These are phyloP conservation scores for Coturnix japonica DNA, from an alignment of 2,113 vertebrate genomes.

Conservation along the genomic window DNA sequence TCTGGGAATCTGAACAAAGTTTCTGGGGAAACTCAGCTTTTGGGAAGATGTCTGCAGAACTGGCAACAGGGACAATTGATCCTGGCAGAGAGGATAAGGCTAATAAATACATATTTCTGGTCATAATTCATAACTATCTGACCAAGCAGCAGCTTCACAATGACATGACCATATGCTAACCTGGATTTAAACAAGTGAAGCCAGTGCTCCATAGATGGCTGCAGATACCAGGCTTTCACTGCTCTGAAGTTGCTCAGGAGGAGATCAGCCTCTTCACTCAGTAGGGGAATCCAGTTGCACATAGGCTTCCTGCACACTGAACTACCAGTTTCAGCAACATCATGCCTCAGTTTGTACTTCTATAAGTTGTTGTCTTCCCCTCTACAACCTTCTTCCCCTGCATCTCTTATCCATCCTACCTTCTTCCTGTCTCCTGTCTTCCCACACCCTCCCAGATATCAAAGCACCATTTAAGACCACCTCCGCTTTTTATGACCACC, in stretches of 20 bases:
- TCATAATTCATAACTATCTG: background rate
- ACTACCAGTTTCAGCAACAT: background rate
- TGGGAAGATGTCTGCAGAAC: background rate
- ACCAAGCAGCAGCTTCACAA: background rate
- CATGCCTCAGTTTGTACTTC: background rate
- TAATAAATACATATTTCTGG: background rate
- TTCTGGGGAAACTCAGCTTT: background rate
- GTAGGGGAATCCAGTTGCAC: background rate
- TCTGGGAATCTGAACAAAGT: background rate
- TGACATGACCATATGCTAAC: background rate
- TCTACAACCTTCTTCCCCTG: background rate
- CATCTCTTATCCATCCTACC: background rate
- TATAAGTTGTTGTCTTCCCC: background rate
- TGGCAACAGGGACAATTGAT: background rate
- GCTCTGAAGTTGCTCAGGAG: background rate
- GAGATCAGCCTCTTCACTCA: background rate
- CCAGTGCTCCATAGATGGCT: background rate
- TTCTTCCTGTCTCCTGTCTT: background rate
- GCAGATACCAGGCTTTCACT: background rate
- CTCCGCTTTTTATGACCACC: background rate
- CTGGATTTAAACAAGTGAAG: background rate
- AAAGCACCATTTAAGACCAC: background rate
- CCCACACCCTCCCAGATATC: background rate
- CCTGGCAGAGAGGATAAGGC: background rate
- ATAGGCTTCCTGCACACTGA: background rate